Evolutionary conservation across 2,888 invertebrate species (phyloP).

Genomic region (Chrysina gloriosa): DNA sequence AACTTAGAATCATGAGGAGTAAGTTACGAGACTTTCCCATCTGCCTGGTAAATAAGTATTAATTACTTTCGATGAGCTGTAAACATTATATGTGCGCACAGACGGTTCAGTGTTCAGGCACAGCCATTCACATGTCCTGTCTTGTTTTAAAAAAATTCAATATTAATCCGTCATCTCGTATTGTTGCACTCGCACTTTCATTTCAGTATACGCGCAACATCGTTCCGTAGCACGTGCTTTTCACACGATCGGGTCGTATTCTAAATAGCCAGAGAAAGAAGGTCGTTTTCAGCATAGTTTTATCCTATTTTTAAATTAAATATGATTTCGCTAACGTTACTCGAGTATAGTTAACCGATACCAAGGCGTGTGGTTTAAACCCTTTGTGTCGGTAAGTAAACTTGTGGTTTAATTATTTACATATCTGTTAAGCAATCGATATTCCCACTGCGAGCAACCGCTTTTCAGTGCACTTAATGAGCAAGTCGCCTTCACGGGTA

Average conservation of each 20-base stretch:
- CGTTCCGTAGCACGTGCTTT: slow-evolving; percentile 47
- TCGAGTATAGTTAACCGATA: slow-evolving; percentile 1
- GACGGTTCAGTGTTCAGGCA: slow-evolving; percentile 4
- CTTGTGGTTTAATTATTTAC: slow-evolving; percentile 21
- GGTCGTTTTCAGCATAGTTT: slow-evolving; percentile 7
- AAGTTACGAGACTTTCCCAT: slow-evolving; percentile 15
- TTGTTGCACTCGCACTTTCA: slow-evolving; percentile 43
- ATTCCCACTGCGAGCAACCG: neutral
- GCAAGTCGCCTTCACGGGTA: neutral
- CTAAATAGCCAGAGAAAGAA: neutral
- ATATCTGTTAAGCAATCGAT: slow-evolving; percentile 17
- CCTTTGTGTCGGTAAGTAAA: slow-evolving; percentile 22
- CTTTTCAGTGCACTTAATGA: neutral
- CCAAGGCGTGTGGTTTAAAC: neutral
- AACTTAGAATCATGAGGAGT: slow-evolving; percentile 30
- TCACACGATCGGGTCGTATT: neutral
- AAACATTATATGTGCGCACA: slow-evolving; percentile 24
- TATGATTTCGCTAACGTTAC: slow-evolving; percentile 1
- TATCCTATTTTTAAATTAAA: neutral
- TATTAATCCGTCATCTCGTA: slow-evolving; percentile 39
- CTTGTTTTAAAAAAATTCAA: slow-evolving; percentile 23
- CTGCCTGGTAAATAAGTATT: slow-evolving; percentile 34
- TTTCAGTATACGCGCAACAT: slow-evolving; percentile 47
- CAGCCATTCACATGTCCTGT: slow-evolving; percentile 33
- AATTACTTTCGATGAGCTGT: slow-evolving; percentile 31